Base-by-base conservation (phyloP, 2,797 vertebrate species). In the Galaxias olidus region DNA sequence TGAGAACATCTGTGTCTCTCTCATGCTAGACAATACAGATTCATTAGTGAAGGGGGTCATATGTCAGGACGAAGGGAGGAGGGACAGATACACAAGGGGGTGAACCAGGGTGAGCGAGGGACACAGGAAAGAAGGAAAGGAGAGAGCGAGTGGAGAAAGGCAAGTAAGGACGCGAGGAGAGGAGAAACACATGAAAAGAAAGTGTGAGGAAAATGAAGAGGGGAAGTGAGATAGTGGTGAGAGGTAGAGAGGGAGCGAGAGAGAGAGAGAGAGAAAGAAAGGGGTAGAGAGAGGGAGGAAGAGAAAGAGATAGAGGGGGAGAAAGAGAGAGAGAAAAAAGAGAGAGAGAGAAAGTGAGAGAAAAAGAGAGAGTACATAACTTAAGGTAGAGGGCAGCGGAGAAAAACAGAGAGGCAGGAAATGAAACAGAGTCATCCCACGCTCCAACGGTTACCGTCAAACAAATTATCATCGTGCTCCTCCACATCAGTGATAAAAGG, bases 11-110 rank as follows among this genome's bases (percentile, higher is more conserved):
- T 67, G 65, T 45, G 50, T 60, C 69, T 69, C 63, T 52, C 30
- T 73, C 65, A 61, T 68, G 44, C 58, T 67, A 60, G 13, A 70
- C 69, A 86, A 68, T 71, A 78, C 65, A 74, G 41, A 81, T 73
- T 72, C 50, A 81, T 86, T 78, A 59, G 67, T 45, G 12, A 13
- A 40, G 20, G 69, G 69, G 66, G 44, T 54, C 41, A 65, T 64
- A 83, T 64, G 72, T 88, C 73, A 60, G 45, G 61, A 63, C 20
- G 44, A 67, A 75, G 50, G 66, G 75, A 15, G 69, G 65, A 62
- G 52, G 61, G 15, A 20, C 13, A 10, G 12, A 13, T 48, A 30
- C 6, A 30, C 2, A 30, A 3, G 30, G 6, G 30, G 30, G 6
- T 3, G 2, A 30, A 30, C 30, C 3, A 30, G 30, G 30, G 30